Conservation (phyloP, 2,113 vertebrate genomes). For the Plotosus lineatus region DNA sequence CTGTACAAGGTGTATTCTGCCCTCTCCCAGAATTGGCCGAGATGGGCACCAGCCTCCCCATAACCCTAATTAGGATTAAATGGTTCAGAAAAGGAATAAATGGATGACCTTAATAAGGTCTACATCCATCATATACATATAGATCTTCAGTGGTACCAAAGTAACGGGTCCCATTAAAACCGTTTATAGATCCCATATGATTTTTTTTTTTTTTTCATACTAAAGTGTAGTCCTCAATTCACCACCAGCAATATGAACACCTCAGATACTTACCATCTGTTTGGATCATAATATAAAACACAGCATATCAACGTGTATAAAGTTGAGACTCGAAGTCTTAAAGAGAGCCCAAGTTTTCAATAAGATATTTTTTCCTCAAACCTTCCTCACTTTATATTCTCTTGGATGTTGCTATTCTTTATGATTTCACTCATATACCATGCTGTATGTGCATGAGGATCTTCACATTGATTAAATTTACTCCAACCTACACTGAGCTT, state of each 20-base stretch:
- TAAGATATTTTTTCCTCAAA: not conserved
- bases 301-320: not conserved
- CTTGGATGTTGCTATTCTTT: not conserved
- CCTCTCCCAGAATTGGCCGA: too few relatives aligned
- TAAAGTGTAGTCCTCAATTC: not conserved
- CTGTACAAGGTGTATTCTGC: too few relatives aligned
- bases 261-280: not conserved
- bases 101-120: not conserved
- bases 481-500: not conserved
- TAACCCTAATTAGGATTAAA: too few relatives aligned
- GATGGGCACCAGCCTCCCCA: too few relatives aligned
- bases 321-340: not conserved
- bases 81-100: too few relatives aligned
- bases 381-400: not conserved
- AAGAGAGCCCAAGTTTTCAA: not conserved
- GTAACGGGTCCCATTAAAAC: constrained; percentile 5
- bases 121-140: not conserved
- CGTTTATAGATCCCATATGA: not conserved
- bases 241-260: not conserved
- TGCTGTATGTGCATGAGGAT: not conserved
- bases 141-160: not conserved
- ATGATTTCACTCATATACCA: not conserved
- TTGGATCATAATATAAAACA: not conserved
- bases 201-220: not conserved
- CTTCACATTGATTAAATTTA: not conserved